Evolutionary conservation across 2,888 invertebrate species (phyloP).

Genomic region (Archips crataeganus): DNA sequence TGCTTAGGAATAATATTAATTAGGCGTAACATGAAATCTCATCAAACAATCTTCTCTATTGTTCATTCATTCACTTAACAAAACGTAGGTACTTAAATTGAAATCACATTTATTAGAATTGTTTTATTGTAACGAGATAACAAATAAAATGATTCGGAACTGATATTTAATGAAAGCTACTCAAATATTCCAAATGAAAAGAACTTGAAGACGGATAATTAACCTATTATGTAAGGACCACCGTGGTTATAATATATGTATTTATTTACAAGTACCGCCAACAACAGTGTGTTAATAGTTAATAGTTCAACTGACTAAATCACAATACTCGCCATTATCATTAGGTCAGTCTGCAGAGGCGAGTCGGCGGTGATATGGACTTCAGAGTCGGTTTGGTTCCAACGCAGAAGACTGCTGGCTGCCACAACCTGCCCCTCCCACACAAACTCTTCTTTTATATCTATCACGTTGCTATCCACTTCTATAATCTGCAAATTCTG

Average conservation of each 20-base stretch:
- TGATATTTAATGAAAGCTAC: too few relatives aligned
- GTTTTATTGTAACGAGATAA: too few relatives aligned
- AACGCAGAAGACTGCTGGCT: constrained; percentile 69
- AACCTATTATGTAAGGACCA: too few relatives aligned
- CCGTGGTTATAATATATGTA: too few relatives aligned
- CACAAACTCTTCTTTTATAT: constrained; percentile 69
- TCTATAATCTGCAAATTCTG: constrained; percentile 79
- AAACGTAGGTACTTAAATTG: too few relatives aligned
- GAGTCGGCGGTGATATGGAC: constrained; percentile 69
- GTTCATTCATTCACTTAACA: not conserved
- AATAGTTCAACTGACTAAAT: not conserved
- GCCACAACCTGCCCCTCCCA: constrained; percentile 73
- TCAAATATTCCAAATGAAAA: too few relatives aligned
- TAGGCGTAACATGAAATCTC: not conserved
- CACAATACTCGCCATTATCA: constrained; percentile 73
- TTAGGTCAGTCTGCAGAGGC: constrained; percentile 71
- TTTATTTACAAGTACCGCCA: too few relatives aligned
- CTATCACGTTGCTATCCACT: constrained; percentile 75
- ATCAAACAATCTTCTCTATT: not conserved
- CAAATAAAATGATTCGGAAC: too few relatives aligned
- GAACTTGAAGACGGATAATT: too few relatives aligned
- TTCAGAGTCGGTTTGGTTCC: constrained; percentile 72
- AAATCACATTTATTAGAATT: too few relatives aligned
- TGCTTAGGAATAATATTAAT: not conserved
- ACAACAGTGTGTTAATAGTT: not conserved